A percentile compares a stretch with the other conserved stretches of the same genome.
Evolutionary conservation across 2,113 vertebrate genomes (phyloP).

Genomic region (Prochilodus magdalenae): DNA sequence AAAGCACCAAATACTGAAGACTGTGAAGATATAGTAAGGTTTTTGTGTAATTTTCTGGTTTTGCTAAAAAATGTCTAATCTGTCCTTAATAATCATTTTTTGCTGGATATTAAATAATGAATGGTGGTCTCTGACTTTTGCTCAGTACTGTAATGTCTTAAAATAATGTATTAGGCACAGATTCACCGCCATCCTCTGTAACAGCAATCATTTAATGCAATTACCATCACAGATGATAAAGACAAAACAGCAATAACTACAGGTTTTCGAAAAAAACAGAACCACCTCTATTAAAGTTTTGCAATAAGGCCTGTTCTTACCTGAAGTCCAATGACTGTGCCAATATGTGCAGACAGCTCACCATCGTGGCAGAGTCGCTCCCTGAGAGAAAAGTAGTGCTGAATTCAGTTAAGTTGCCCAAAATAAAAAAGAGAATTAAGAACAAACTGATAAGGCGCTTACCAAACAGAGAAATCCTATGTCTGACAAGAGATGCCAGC

Average conservation of each 20-base stretch:
- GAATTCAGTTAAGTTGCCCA: conserved; percentile 5
- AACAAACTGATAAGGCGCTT: conserved; percentile 70
- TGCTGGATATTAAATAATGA: too few species aligned
- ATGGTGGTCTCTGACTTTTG: too few species aligned
- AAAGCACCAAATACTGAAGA: too few species aligned
- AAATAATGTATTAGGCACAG: too few species aligned
- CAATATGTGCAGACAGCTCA: conserved; percentile 95
- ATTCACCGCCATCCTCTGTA: neutral
- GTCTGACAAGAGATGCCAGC: conserved; percentile 97
- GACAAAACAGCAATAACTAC: neutral
- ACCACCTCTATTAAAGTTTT: neutral
- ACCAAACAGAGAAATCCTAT: conserved; percentile 99
- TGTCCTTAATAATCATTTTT: too few species aligned
- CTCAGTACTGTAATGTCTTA: too few species aligned
- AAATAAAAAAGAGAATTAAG: neutral
- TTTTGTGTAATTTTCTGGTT: too few species aligned
- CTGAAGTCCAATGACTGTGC: conserved; percentile 92
- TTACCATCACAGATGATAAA: neutral
- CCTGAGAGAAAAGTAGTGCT: conserved; percentile 77
- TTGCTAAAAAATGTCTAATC: too few species aligned
- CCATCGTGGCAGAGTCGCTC: conserved; percentile 92
- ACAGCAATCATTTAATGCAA: neutral
- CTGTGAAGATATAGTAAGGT: too few species aligned
- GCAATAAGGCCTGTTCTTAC: conserved; percentile 62
- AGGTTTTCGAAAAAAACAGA: too few species aligned